A percentile compares a stretch with the other conserved stretches of the same genome.
Evolutionary conservation across 2,113 vertebrate genomes (phyloP).

Genomic region (human): DNA sequence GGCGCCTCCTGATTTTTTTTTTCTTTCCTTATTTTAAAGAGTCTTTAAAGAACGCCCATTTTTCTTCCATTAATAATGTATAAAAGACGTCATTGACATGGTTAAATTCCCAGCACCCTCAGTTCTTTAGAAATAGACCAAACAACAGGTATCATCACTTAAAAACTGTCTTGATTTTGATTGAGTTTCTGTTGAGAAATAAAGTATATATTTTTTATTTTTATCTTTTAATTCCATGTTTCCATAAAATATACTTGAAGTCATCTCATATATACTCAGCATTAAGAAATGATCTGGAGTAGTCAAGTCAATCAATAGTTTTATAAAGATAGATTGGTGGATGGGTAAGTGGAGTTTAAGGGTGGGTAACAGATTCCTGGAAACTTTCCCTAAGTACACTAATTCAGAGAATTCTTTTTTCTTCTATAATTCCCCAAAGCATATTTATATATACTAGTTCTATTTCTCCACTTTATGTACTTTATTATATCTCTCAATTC

Average conservation of each 20-base stretch:
- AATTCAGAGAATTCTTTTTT: background rate
- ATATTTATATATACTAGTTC: background rate
- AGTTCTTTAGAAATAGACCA: background rate
- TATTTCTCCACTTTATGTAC: background rate
- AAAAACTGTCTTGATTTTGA: background rate
- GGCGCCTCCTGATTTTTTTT: background rate
- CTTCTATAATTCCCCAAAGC: background rate
- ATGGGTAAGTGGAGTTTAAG: fast-evolving
- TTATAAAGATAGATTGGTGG: background rate
- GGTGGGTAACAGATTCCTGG: background rate
- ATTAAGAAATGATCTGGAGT: background rate
- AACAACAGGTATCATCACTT: background rate
- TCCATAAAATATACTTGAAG: background rate
- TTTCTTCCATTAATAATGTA: background rate
- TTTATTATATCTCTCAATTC: background rate
- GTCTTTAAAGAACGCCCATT: background rate
- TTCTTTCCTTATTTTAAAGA: background rate
- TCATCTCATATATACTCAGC: background rate
- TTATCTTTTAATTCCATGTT: background rate
- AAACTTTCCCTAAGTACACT: background rate
- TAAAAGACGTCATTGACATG: background rate
- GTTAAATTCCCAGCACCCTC: background rate
- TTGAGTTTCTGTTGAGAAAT: background rate
- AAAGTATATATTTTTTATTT: background rate
- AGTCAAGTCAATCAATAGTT: background rate